Evolutionary conservation across 2,113 vertebrate species (phyloP).

Genomic region (Fukomys damarensis): DNA sequence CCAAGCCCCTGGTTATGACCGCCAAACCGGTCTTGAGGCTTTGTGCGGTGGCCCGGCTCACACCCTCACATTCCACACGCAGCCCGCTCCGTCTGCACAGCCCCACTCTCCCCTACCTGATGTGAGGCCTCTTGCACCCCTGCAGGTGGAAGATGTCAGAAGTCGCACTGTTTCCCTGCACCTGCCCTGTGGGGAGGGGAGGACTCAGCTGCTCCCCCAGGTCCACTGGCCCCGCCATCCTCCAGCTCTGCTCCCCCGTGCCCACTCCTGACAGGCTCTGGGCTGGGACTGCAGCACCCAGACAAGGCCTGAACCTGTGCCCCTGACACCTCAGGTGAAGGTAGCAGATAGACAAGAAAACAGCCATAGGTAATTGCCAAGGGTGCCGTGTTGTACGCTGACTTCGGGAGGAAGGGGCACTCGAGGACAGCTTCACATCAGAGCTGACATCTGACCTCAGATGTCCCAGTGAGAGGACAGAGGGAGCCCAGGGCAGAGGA

Average conservation of each 20-base stretch:
- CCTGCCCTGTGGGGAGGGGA: no score
- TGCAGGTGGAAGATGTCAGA: no score
- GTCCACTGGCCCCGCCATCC: neutral
- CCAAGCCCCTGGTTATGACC: neutral
- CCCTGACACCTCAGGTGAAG: neutral
- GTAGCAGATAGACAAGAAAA: neutral
- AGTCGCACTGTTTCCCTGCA: no score
- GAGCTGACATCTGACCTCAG: neutral
- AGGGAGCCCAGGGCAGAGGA: neutral
- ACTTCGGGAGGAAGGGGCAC: rapidly evolving
- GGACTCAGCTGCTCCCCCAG: neutral
- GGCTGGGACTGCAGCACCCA: neutral
- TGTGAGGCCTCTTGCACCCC: rapidly evolving
- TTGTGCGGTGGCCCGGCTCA: rapidly evolving
- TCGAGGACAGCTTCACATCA: neutral
- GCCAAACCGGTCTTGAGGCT: neutral
- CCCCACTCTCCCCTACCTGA: rapidly evolving
- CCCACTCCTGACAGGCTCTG: neutral
- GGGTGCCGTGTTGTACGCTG: neutral
- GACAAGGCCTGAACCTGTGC: neutral
- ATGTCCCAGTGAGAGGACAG: neutral
- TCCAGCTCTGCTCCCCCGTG: neutral
- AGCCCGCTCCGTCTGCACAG: rapidly evolving
- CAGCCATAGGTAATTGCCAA: neutral
- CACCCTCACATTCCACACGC: rapidly evolving